Evolutionary conservation across 2,888 invertebrate species (phyloP).

Genomic region (Dolichopus griseipennis): DNA sequence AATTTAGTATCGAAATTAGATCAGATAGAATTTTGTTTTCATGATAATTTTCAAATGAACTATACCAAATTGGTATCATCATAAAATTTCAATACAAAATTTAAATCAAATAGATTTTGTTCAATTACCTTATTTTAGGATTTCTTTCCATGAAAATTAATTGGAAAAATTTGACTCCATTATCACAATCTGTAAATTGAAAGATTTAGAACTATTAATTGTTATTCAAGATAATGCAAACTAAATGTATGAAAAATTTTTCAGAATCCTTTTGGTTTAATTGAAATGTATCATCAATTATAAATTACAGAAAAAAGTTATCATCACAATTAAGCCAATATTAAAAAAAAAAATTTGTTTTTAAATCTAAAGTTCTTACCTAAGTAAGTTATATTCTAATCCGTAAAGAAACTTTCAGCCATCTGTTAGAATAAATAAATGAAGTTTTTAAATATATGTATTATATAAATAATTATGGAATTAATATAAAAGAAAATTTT

Average conservation of each 20-base stretch:
- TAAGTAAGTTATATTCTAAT: not conserved
- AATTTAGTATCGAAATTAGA: not conserved
- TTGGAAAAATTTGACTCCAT: not conserved
- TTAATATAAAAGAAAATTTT: not conserved
- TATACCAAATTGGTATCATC: constrained; percentile 12
- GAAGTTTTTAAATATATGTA: not conserved
- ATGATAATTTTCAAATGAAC: constrained; percentile 16
- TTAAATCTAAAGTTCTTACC: not conserved
- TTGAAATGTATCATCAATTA: constrained; percentile 28
- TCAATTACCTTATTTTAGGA: not conserved
- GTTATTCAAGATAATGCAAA: not conserved
- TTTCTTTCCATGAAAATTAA: not conserved
- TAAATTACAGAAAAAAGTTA: constrained; percentile 28
- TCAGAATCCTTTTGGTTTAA: constrained; percentile 32
- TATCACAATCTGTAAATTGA: not conserved
- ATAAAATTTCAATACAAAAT: constrained; percentile 5
- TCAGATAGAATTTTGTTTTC: constrained; percentile 10
- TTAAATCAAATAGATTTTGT: not conserved
- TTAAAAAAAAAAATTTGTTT: not conserved
- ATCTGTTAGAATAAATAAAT: not conserved
- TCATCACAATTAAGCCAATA: constrained; percentile 25
- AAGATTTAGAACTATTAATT: not conserved
- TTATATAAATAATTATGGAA: not conserved
- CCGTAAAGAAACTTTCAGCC: not conserved
- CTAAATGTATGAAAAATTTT: not conserved